Percentiles rank a stretch among this genome's conserved stretches.
These are phyloP conservation scores for Pan troglodytes DNA, from an alignment of 2,113 vertebrate species.

Conservation along the genomic window NHGRI_mPanTro3-v2.1_pri NC_072411.2:105307001-105307500, in stretches of 20 bases:
- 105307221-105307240: background rate
- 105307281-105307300: constrained; percentile 12
- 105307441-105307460: background rate
- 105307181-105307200: background rate
- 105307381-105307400: background rate
- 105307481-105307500: background rate
- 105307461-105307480: background rate
- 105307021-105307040: background rate
- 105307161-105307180: background rate
- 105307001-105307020: background rate
- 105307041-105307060: background rate
- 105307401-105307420: background rate
- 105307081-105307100: background rate
- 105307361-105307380: background rate
- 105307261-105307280: background rate
- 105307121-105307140: background rate
- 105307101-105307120: background rate
- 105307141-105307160: background rate
- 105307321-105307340: background rate
- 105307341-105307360: background rate
- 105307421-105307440: background rate
- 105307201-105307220: background rate
- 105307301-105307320: background rate
- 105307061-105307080: background rate
- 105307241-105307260: background rate